Percentiles rank a stretch among this genome's conserved stretches.
Conservation (phyloP, 2,113 vertebrate species). For the Otis tarda region DNA sequence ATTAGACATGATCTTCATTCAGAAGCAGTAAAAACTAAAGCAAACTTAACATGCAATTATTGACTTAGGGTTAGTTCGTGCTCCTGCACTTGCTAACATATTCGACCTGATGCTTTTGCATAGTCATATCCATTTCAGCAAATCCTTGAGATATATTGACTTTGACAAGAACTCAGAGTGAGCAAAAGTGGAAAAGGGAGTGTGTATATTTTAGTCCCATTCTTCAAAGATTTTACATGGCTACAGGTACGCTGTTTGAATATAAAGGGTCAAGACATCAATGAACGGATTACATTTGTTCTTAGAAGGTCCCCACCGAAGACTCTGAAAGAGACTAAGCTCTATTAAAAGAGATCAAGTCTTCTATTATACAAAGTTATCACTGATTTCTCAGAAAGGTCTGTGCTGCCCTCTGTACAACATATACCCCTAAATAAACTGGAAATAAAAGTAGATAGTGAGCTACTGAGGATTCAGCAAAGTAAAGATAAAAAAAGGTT, state of each 20-base stretch:
- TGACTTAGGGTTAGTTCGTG: background rate
- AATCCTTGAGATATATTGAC: background rate
- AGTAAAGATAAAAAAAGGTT: background rate
- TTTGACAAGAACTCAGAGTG: background rate
- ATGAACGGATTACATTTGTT: background rate
- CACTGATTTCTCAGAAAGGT: background rate
- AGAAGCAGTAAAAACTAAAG: background rate
- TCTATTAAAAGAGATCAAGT: background rate
- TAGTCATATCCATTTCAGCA: background rate
- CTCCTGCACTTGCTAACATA: background rate
- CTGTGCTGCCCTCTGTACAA: background rate
- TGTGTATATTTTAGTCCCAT: background rate
- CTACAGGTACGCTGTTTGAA: background rate
- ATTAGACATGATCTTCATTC: constrained; percentile 9
- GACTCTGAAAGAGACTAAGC: background rate
- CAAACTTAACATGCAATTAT: background rate
- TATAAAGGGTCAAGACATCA: background rate
- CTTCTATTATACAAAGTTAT: background rate
- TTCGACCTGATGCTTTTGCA: background rate
- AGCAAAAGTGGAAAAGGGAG: background rate
- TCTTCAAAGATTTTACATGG: background rate
- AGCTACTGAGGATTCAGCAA: background rate
- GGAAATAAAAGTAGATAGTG: background rate
- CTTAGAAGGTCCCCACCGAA: background rate
- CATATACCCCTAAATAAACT: background rate